Evolutionary conservation across 2,797 vertebrate genomes (phyloP).

Genomic region (Allobates femoralis): DNA sequence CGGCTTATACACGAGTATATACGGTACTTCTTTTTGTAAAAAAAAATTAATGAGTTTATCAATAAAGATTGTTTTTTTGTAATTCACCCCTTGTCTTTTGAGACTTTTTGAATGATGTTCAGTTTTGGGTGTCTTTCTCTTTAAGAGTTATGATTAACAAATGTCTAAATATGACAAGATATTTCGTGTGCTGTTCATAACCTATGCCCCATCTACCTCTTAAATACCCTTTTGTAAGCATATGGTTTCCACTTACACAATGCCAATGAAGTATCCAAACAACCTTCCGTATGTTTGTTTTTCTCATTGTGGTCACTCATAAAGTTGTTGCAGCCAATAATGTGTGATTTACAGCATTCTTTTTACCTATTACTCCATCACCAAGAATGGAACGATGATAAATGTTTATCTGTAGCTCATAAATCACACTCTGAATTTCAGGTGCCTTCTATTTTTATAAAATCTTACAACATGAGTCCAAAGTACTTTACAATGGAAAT

Average conservation of each 20-base stretch:
- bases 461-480: not conserved
- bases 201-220: not conserved
- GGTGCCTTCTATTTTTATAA: not conserved
- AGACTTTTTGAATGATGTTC: too few species aligned
- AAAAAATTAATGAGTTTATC: too few species aligned
- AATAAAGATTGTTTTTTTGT: too few species aligned
- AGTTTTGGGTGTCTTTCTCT: too few species aligned
- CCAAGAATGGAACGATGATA: not conserved
- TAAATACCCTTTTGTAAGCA: not conserved
- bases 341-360: not conserved
- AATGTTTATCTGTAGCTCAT: slow-evolving; percentile 16
- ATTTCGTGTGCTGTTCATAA: not conserved
- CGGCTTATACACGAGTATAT: too few species aligned
- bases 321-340: not conserved
- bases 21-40: too few species aligned
- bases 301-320: not conserved
- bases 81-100: too few species aligned
- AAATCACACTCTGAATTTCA: not conserved
- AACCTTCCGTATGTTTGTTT: not conserved
- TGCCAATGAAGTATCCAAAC: not conserved
- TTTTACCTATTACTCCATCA: not conserved
- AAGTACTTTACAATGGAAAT: not conserved
- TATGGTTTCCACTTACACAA: not conserved
- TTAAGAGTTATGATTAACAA: too few species aligned
- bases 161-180: too few species aligned